Evolutionary conservation across 2,888 invertebrate species (phyloP), one percentile per base, ranked within the genome.

Genomic region (Myathropa florea): DNA sequence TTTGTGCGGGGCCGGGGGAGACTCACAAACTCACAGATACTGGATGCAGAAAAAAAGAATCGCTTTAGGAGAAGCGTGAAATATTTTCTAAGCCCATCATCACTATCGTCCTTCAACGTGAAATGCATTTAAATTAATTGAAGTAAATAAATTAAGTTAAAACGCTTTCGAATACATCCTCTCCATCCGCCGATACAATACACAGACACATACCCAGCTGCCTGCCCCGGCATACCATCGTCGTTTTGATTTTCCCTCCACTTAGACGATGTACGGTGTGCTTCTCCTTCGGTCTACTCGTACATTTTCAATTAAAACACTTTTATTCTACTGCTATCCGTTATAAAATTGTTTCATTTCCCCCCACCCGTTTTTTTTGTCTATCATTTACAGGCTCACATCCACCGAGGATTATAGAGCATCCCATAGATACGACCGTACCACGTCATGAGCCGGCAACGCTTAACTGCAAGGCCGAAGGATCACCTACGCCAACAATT

Each of bases 361-460:
- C 73, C 36, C 30, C 18, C 72, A 70, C 46, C 12, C 14, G 46
- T 46, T 64, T 59, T 70, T 72, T 39, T 14, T 79, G 89, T 46
- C 18, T 18, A 46, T 57, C 57, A 53, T 57, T 26, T 26, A 61
- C 92, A 94, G 94, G 93, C 88, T 94, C 94, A 89, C 94, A 94
- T 91, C 93, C 96, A 72, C 98, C 98, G 0, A 95, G 96, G 90
- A 98, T 98, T 91, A 96, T 96, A 64, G 98, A 98, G 92, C 97
- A 98, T 92, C 98, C 98, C 7, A 94, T 96, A 80, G 97, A 98
- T 93, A 96, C 96, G 88, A 96, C 97, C 26, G 97, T 98, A 60
- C 96, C 97, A 10, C 95, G 96, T 65, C 97, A 97, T 91, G 97
- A 98, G 89, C 98, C 98, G 12, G 98, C 96, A 10, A 98, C 98